These are phyloP conservation scores for Antheraea mylitta DNA, from an alignment of 1,140 invertebrate species.

Conservation along the genomic window DNA sequence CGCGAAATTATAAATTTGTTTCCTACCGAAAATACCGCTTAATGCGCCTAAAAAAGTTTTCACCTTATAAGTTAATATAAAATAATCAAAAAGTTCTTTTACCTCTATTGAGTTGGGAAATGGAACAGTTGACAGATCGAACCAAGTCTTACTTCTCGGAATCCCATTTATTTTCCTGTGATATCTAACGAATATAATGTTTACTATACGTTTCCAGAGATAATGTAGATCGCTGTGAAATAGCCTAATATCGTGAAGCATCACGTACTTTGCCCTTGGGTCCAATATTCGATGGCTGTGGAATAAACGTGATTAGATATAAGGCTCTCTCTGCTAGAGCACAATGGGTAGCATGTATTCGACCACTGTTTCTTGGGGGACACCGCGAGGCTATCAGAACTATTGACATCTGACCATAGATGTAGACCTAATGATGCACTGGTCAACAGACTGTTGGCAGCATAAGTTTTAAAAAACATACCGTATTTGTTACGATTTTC, in stretches of 20 bases:
- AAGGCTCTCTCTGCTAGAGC: neutral
- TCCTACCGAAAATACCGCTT: too few species aligned
- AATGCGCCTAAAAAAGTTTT: too few species aligned
- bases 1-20: too few species aligned
- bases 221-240: conserved; percentile 83
- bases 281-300: conserved; percentile 83
- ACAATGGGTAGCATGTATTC: too few species aligned
- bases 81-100: neutral
- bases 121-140: conserved; percentile 84
- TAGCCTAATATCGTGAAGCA: conserved; percentile 84
- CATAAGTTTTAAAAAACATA: too few species aligned
- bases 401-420: too few species aligned
- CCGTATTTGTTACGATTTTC: too few species aligned
- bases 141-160: conserved; percentile 76
- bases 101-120: conserved; percentile 81
- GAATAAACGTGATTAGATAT: conserved; percentile 26
- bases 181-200: conserved; percentile 85
- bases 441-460: too few species aligned
- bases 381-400: too few species aligned
- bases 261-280: conserved; percentile 83
- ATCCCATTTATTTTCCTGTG: conserved; percentile 57
- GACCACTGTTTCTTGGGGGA: too few species aligned
- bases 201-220: conserved; percentile 88
- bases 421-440: too few species aligned
- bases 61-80: too few species aligned